Percentiles rank a stretch among this genome's conserved stretches.
phyloP scores from a whole-genome alignment of 2,888 invertebrate genomes.

The Oeneis ivallda region DNA sequence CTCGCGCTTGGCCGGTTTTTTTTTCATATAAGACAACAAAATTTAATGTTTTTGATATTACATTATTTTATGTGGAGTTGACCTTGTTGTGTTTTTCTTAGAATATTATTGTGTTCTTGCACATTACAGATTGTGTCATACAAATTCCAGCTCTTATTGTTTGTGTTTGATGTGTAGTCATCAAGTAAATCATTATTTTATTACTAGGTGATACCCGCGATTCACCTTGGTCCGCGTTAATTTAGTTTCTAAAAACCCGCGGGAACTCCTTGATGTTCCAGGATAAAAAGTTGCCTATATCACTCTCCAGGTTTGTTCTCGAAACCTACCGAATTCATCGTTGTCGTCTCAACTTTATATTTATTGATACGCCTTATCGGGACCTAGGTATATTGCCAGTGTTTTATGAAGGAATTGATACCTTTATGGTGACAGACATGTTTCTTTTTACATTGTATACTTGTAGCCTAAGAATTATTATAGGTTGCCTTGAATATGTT shows the following conservation, averaged over 20 bases:
- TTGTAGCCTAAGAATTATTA: constrained; percentile 20
- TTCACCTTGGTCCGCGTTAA: too few species aligned
- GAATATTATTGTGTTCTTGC: constrained; percentile 48
- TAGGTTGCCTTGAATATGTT: constrained; percentile 30
- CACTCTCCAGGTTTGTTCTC: too few species aligned
- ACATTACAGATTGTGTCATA: constrained; percentile 50
- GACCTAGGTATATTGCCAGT: constrained; percentile 17
- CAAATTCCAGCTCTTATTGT: constrained; percentile 56
- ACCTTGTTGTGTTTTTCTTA: constrained; percentile 66
- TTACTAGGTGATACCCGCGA: too few species aligned
- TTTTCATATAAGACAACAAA: too few species aligned
- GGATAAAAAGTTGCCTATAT: too few species aligned
- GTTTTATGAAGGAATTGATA: constrained; percentile 32
- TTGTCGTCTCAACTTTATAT: constrained; percentile 23
- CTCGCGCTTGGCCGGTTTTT: too few species aligned
- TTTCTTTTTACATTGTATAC: constrained; percentile 25
- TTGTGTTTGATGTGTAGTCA: constrained; percentile 36
- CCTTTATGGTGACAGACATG: constrained; percentile 37
- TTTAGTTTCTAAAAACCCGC: too few species aligned
- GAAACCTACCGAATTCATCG: constrained; percentile 25
- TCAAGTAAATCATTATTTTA: constrained; percentile 20
- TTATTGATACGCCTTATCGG: constrained; percentile 36
- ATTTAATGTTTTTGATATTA: constrained; percentile 36
- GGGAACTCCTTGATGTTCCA: too few species aligned
- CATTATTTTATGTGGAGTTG: constrained; percentile 46